Conservation (phyloP, 2,797 vertebrate genomes). For the Anisognathus igniventris region DNA sequence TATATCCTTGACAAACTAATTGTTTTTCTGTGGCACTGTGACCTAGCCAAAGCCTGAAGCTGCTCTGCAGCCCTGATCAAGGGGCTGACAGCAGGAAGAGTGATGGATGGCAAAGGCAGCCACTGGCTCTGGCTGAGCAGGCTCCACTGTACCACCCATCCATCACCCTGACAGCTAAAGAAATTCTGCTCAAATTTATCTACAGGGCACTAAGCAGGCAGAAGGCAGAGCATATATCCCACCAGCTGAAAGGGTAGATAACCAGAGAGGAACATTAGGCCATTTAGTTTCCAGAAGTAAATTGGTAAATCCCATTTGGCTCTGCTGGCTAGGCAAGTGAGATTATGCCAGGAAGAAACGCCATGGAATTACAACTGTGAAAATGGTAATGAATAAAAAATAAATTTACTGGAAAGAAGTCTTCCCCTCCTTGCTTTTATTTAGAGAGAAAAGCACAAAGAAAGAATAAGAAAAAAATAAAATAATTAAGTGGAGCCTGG, state of each 20-base stretch:
- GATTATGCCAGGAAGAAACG: background rate
- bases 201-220: constrained; percentile 55
- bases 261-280: constrained; percentile 7
- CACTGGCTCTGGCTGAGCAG: constrained; percentile 62
- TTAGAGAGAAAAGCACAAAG: background rate
- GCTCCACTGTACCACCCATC: constrained; percentile 58
- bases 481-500: background rate
- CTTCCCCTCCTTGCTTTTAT: background rate
- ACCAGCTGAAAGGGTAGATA: constrained; percentile 59
- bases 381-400: background rate
- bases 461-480: background rate
- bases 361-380: background rate
- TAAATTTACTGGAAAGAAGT: background rate
- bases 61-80: constrained; percentile 15
- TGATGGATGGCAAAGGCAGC: constrained; percentile 69
- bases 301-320: constrained; percentile 21
- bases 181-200: constrained; percentile 69
- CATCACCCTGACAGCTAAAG: constrained; percentile 74
- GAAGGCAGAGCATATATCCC: constrained; percentile 39
- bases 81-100: constrained; percentile 46
- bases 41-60: constrained; percentile 20
- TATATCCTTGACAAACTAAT: constrained; percentile 51
- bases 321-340: background rate
- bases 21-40: constrained; percentile 14
- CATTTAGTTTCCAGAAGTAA: constrained; percentile 40